These are phyloP conservation scores for Turdus rufiventris DNA, from an alignment of 2,113 vertebrate species.

Conservation along the genomic window DNA sequence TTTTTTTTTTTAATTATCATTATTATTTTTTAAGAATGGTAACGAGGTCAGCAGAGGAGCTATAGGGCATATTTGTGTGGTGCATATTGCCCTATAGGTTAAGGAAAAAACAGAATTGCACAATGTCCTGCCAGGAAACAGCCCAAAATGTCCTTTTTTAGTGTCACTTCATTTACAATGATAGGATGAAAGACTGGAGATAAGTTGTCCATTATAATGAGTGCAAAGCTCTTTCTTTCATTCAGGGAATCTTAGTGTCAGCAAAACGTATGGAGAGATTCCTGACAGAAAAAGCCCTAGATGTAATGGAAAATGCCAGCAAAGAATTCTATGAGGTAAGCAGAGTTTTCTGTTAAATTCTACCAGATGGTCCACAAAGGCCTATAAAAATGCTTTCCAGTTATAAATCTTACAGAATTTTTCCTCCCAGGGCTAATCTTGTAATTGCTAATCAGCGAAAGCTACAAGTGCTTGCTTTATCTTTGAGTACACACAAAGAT, in stretches of 20 bases:
- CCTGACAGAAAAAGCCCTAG: not conserved
- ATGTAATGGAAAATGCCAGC: slow-evolving; percentile 2
- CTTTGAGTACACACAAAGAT: not conserved
- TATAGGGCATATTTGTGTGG: not conserved
- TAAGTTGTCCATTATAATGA: not conserved
- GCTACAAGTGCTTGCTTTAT: slow-evolving; percentile 2
- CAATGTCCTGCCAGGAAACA: not conserved
- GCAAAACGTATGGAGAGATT: not conserved
- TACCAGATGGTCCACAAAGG: not conserved
- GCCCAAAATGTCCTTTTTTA: not conserved
- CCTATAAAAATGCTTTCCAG: not conserved
- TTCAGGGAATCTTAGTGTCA: not conserved
- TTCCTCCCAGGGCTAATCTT: not conserved
- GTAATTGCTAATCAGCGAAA: slow-evolving; percentile 21
- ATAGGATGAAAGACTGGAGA: not conserved
- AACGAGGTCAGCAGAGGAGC: not conserved
- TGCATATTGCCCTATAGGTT: not conserved
- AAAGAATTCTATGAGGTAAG: slow-evolving; percentile 2
- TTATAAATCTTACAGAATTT: slow-evolving; percentile 34
- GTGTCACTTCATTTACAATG: not conserved
- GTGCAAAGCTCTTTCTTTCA: not conserved
- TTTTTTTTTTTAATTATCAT: not conserved
- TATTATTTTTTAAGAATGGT: not conserved
- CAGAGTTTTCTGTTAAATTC: slow-evolving; percentile 25
- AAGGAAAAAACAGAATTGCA: not conserved